phyloP scores from a whole-genome alignment of 1,140 invertebrate genomes.

The Vollenhovia emeryi region DNA sequence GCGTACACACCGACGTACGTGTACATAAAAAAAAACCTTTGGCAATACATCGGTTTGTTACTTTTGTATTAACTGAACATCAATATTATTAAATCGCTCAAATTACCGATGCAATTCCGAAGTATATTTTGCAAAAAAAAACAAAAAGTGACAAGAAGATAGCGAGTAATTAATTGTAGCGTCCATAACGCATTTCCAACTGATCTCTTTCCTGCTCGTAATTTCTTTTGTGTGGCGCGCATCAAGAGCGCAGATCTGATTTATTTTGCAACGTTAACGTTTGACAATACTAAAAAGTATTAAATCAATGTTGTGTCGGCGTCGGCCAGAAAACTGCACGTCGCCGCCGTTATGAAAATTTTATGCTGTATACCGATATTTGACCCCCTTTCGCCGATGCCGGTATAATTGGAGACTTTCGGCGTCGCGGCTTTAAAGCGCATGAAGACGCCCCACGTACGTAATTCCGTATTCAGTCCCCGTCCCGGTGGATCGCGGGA shows the following conservation, averaged over 20 bases:
- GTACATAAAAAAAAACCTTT: background rate
- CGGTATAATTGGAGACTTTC: constrained; percentile 7
- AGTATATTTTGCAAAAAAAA: background rate
- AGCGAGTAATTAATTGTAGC: background rate
- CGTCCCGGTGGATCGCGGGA: background rate
- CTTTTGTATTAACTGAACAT: background rate
- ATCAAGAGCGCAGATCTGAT: background rate
- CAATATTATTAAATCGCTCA: background rate
- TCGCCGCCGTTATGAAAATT: background rate
- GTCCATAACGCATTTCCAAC: background rate
- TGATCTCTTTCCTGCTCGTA: background rate
- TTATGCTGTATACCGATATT: background rate
- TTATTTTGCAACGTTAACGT: background rate
- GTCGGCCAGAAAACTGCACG: background rate
- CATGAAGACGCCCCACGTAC: background rate
- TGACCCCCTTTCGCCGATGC: background rate
- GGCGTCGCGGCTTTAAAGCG: background rate
- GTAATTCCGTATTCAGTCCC: background rate
- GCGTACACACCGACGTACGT: background rate
- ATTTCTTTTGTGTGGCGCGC: background rate
- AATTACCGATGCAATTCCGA: background rate
- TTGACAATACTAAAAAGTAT: background rate
- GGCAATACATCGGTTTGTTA: background rate
- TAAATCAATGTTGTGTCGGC: background rate
- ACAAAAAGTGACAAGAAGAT: background rate